Conservation (phyloP, 2,113 vertebrate genomes). For the Rhabdomys dilectus region DNA sequence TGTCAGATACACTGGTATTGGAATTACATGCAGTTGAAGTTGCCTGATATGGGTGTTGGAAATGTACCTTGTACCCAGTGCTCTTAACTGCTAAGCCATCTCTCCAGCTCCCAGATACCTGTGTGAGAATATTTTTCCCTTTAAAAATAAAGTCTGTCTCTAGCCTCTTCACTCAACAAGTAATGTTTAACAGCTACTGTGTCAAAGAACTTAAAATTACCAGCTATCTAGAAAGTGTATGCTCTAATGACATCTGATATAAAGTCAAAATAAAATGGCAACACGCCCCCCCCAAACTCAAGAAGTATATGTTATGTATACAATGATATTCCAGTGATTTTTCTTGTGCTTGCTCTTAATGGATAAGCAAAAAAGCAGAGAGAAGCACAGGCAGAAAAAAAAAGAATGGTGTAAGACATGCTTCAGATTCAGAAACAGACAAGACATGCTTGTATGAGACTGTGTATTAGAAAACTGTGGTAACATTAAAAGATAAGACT, state of each 20-base stretch:
- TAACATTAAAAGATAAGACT: neutral
- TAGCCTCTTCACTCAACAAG: neutral
- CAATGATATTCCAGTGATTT: neutral
- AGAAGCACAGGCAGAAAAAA: neutral
- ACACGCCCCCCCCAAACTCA: neutral
- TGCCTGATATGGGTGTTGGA: neutral
- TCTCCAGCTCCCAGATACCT: neutral
- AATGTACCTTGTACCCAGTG: neutral
- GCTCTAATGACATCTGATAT: neutral
- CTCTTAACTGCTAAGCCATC: neutral
- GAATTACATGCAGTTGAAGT: neutral
- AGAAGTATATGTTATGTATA: neutral
- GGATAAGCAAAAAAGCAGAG: neutral
- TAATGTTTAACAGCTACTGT: neutral
- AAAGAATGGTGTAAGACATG: neutral
- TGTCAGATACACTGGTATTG: neutral
- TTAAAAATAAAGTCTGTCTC: slow-evolving; percentile 23
- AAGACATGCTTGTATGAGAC: no score
- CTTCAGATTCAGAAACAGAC: neutral
- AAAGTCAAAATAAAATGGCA: neutral
- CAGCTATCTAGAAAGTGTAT: neutral
- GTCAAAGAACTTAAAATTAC: neutral
- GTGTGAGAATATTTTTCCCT: neutral
- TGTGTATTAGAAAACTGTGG: neutral
- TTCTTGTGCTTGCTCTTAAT: neutral